Evolutionary conservation across 2,797 vertebrate species (phyloP), one percentile per base, ranked within the genome.

Genomic region (Danio jaintianensis): DNA sequence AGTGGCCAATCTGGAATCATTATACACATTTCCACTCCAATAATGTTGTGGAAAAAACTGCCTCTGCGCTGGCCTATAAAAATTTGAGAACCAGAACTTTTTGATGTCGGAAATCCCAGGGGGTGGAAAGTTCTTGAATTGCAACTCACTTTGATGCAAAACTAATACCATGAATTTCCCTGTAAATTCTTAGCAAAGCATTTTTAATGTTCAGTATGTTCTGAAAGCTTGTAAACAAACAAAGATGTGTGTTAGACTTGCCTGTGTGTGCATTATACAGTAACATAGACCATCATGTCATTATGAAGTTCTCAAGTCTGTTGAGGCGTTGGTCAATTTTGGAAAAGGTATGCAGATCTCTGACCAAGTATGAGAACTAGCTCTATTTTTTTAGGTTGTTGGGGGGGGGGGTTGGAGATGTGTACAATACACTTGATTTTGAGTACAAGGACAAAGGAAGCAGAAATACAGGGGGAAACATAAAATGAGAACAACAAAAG

Each of bases 381-480:
- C 29, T 50, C 2, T 1, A 7, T 45, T 55, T 76, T 52, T 56
- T 29, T 29, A 1, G 29, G 29, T 29, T 29, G 29, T 29, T 29
- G 29, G 29, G 29, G 29, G 29, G 29, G 1, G n/a, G n/a, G n/a
- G n/a, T 29, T 29, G 29, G 29, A 29, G 29, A 29, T 29, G 29
- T n/a, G n/a, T 29, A 55, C 40, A 22, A 45, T 64, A 83, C 86
- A 88, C 92, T 81, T 87, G 86, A 85, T 77, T 75, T 36, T 75
- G 85, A 78, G 18, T 29, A 36, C 12, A 42, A 64, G 89, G 75
- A 89, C 86, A 90, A 91, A 90, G 82, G 79, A 78, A 83, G 7
- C 36, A 56, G 56, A 63, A 53, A 15, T 43, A 68, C 16, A 61
- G 58, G 13, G 13, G 2, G 48, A 45, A 75, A 20, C 15, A 45